phyloP scores from a whole-genome alignment of 2,888 invertebrate species.

The Pheosia tremula region DNA sequence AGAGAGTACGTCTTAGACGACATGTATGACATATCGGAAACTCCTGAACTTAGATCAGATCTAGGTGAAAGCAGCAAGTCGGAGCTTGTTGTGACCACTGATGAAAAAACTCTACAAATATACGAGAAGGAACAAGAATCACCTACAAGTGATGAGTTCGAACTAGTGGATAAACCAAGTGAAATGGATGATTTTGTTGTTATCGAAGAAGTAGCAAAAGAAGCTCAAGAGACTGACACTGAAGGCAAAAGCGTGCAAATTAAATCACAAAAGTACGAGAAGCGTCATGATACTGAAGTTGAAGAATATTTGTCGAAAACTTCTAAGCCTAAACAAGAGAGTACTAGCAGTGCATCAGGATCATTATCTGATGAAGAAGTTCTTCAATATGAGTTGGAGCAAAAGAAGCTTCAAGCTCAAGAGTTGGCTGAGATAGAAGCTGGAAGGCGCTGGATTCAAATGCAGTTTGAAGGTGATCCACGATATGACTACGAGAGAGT shows the following conservation, averaged over 20 bases:
- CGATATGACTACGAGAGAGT: conserved; percentile 92
- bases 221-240: conserved; percentile 92
- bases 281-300: conserved; percentile 88
- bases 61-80: conserved; percentile 78
- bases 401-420: conserved; percentile 78
- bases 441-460: conserved; percentile 95
- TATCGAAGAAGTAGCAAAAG: conserved; percentile 94
- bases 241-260: conserved; percentile 93
- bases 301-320: conserved; percentile 89
- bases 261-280: conserved; percentile 76
- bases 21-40: conserved; percentile 84
- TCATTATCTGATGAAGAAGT: conserved; percentile 86
- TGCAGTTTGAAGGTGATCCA: conserved; percentile 92
- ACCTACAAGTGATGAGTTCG: conserved; percentile 93
- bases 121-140: conserved; percentile 87
- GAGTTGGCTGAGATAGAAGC: conserved; percentile 86
- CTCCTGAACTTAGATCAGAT: conserved; percentile 83
- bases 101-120: conserved; percentile 83
- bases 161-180: conserved; percentile 94
- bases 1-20: conserved; percentile 86
- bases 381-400: conserved; percentile 88
- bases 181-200: conserved; percentile 95
- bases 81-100: conserved; percentile 85
- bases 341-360: conserved; percentile 83
- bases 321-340: conserved; percentile 85